Conservation (phyloP, 2,888 invertebrate genomes). For the Dolichomitus sp. region DNA sequence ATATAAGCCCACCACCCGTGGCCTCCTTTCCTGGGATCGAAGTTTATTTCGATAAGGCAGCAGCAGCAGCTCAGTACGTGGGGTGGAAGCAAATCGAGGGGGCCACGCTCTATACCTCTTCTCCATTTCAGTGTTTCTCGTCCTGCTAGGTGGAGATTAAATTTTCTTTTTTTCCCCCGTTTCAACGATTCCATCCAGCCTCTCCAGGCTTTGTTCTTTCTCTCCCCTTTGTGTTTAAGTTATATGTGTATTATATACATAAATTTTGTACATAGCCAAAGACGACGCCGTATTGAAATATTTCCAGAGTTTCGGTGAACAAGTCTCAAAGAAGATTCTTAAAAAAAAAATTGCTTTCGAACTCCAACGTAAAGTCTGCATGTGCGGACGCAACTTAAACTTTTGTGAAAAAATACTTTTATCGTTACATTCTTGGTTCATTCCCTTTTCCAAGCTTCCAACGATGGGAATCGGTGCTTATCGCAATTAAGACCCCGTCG, state of each 20-base stretch:
- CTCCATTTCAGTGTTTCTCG: conserved; percentile 54
- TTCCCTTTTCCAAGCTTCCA: conserved; percentile 10
- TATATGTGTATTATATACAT: conserved; percentile 27
- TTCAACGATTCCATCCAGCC: conserved; percentile 70
- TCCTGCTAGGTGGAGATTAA: conserved; percentile 74
- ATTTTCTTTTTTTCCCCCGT: conserved; percentile 75
- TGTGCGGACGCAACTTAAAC: conserved; percentile 8
- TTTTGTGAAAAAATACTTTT: conserved; percentile 50
- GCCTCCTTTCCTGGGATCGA: conserved; percentile 72
- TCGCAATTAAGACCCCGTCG: conserved; percentile 61
- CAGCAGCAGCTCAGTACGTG: conserved; percentile 59
- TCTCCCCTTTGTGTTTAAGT: conserved; percentile 26
- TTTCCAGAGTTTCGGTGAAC: conserved; percentile 37
- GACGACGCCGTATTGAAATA: conserved; percentile 55
- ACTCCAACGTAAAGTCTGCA: conserved; percentile 1
- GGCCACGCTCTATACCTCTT: conserved; percentile 47
- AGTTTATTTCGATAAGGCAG: conserved; percentile 78
- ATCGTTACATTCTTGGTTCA: conserved; percentile 32
- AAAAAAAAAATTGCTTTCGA: conserved; percentile 19
- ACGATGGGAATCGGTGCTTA: conserved; percentile 60
- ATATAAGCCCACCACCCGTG: conserved; percentile 48
- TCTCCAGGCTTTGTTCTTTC: conserved; percentile 58
- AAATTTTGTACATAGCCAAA: conserved; percentile 26
- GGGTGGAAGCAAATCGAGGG: conserved; percentile 66
- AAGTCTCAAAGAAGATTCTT: conserved; percentile 21